Percentiles rank a stretch among this genome's conserved stretches.
Evolutionary conservation across 2,888 invertebrate genomes (phyloP).

Genomic region (Marronus borbonicus): DNA sequence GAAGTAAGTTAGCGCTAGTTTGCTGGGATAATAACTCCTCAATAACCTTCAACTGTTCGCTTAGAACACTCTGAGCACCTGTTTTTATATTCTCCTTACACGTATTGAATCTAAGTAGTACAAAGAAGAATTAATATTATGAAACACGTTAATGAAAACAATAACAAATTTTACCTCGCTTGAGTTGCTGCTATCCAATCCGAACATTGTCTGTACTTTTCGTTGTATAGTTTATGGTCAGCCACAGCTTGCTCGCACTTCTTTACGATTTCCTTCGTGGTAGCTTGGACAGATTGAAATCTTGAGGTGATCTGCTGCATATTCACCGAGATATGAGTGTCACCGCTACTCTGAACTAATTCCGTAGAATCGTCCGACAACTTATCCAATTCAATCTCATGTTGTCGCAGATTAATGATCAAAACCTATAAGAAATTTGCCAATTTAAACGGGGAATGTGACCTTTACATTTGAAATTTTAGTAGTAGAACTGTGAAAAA

Average conservation of each 20-base stretch:
- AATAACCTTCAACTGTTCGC: constrained; percentile 79
- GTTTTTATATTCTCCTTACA: constrained; percentile 77
- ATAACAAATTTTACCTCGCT: constrained; percentile 72
- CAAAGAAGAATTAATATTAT: neutral
- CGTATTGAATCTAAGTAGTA: constrained; percentile 74
- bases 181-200: constrained; percentile 87
- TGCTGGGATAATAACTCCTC: constrained; percentile 84
- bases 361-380: constrained; percentile 89
- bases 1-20: constrained; percentile 80
- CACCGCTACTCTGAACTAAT: constrained; percentile 87
- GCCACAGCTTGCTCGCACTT: constrained; percentile 92
- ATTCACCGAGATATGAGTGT: constrained; percentile 88
- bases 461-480: constrained; percentile 1
- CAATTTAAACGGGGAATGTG: neutral
- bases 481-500: constrained; percentile 45
- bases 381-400: constrained; percentile 90
- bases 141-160: neutral
- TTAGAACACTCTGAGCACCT: constrained; percentile 79
- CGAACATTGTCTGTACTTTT: constrained; percentile 87
- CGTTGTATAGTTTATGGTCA: constrained; percentile 85
- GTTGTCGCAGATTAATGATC: constrained; percentile 84
- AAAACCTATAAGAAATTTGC: constrained; percentile 76
- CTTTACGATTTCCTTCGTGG: constrained; percentile 91
- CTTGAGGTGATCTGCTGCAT: constrained; percentile 92
- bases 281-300: constrained; percentile 91